phyloP scores from a whole-genome alignment of 2,888 invertebrate species.

The Stenotaenia linearis region DNA sequence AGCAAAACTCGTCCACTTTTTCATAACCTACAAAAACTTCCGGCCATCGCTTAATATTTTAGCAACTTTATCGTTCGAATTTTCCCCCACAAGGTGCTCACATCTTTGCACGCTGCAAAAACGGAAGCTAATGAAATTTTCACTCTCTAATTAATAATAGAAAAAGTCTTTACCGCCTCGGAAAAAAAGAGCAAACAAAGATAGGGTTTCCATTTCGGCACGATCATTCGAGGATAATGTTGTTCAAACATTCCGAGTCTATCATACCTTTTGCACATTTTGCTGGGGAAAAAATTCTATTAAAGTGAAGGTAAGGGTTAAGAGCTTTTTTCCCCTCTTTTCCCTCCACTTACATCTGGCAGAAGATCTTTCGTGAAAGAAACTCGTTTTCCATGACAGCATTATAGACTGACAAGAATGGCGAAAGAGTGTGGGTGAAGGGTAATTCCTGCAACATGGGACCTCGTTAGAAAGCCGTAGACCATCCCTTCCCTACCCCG shows the following conservation, averaged over 20 bases:
- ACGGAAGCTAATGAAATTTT: slow-evolving; percentile 14
- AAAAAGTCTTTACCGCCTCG: neutral
- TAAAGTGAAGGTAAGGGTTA: neutral
- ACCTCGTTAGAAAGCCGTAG: slow-evolving; percentile 10
- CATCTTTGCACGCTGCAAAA: neutral
- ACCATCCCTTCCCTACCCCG: neutral
- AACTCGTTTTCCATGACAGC: slow-evolving; percentile 19
- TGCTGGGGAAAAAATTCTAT: neutral
- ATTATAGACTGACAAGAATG: slow-evolving; percentile 3
- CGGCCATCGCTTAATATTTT: slow-evolving; percentile 11
- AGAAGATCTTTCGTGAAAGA: slow-evolving; percentile 9
- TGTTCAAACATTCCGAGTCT: neutral
- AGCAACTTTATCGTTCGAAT: neutral
- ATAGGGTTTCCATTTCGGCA: neutral
- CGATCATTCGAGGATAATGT: neutral
- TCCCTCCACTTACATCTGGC: neutral
- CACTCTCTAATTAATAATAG: neutral
- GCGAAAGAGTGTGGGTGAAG: slow-evolving; percentile 15
- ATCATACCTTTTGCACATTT: neutral
- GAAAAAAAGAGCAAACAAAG: neutral
- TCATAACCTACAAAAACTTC: slow-evolving; percentile 18
- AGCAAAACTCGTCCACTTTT: neutral
- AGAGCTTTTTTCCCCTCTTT: neutral
- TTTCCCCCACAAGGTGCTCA: neutral
- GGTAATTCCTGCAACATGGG: slow-evolving; percentile 14